A percentile compares a stretch with the other conserved stretches of the same genome.
Conservation (phyloP, 2,888 invertebrate species). For the Cristatella mucedo region DNA sequence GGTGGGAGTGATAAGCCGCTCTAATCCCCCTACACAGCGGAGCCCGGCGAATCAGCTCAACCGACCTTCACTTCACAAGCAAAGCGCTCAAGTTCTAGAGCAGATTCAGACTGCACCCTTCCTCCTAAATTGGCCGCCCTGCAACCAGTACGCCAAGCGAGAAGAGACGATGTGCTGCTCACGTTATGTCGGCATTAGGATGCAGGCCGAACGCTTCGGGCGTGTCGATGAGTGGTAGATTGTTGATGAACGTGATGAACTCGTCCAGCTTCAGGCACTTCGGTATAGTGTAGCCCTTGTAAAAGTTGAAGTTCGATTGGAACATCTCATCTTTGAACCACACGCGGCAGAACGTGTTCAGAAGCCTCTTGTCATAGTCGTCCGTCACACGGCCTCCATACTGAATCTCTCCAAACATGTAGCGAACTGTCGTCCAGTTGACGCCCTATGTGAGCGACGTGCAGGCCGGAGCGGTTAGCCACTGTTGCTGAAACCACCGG, state of each 20-base stretch:
- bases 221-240: slow-evolving; percentile 30
- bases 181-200: slow-evolving; percentile 39
- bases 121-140: too few species aligned
- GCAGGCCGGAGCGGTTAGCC: too few species aligned
- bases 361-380: slow-evolving; percentile 37
- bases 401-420: slow-evolving; percentile 41
- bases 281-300: slow-evolving; percentile 37
- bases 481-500: too few species aligned
- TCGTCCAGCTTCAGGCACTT: slow-evolving; percentile 30
- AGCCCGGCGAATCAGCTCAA: too few species aligned
- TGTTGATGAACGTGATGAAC: slow-evolving; percentile 30
- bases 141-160: too few species aligned
- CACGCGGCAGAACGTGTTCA: slow-evolving; percentile 37
- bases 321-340: slow-evolving; percentile 40
- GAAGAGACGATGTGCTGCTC: too few species aligned
- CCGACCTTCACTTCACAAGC: too few species aligned
- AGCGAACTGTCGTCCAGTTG: slow-evolving; percentile 36
- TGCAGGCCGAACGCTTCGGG: slow-evolving; percentile 39
- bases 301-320: slow-evolving; percentile 29
- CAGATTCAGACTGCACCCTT: too few species aligned
- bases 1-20: too few species aligned
- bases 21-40: too few species aligned
- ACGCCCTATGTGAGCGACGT: slow-evolving; percentile 25
- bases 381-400: slow-evolving; percentile 40
- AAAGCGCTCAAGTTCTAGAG: too few species aligned